Evolutionary conservation across 1,140 invertebrate genomes (phyloP).

Genomic region (Drosophila tani): DNA sequence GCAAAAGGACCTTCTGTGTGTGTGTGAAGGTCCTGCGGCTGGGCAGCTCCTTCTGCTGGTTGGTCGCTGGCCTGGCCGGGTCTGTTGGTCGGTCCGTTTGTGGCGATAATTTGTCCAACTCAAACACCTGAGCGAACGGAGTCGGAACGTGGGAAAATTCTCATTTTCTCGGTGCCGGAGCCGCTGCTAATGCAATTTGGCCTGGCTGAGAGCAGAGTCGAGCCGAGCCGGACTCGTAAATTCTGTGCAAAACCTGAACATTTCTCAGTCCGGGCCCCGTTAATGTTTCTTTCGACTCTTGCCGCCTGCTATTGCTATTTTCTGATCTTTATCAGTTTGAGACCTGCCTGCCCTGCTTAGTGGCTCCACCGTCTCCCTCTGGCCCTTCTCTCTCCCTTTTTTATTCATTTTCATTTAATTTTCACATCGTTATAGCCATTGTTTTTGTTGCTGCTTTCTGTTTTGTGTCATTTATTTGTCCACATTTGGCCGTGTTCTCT

Average conservation of each 20-base stretch:
- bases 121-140: conserved; percentile 32
- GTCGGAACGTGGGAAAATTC: conserved; percentile 76
- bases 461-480: conserved; percentile 78
- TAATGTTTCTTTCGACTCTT: conserved; percentile 36
- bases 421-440: conserved; percentile 78
- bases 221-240: conserved; percentile 60
- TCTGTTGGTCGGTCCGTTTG: conserved; percentile 12
- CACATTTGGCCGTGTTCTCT: conserved; percentile 61
- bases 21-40: conserved; percentile 10
- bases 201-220: conserved; percentile 1
- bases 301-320: conserved; percentile 35
- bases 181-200: conserved; percentile 10
- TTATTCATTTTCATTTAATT: conserved; percentile 78
- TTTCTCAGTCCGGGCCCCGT: conserved; percentile 43
- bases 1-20: conserved; percentile 58
- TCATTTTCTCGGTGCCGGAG: conserved; percentile 38
- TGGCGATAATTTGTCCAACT: conserved; percentile 42
- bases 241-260: conserved; percentile 77
- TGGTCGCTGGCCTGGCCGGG: no score
- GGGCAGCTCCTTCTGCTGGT: conserved; percentile 17
- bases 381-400: not conserved
- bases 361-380: conserved; percentile 24
- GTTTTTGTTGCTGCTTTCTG: conserved; percentile 44
- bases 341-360: conserved; percentile 57
- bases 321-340: conserved; percentile 73